Evolutionary conservation across 92 coral and sea anemone species (phyloP), one percentile per base, ranked within the genome.

Genomic region (Epizoanthus rinbou): DNA sequence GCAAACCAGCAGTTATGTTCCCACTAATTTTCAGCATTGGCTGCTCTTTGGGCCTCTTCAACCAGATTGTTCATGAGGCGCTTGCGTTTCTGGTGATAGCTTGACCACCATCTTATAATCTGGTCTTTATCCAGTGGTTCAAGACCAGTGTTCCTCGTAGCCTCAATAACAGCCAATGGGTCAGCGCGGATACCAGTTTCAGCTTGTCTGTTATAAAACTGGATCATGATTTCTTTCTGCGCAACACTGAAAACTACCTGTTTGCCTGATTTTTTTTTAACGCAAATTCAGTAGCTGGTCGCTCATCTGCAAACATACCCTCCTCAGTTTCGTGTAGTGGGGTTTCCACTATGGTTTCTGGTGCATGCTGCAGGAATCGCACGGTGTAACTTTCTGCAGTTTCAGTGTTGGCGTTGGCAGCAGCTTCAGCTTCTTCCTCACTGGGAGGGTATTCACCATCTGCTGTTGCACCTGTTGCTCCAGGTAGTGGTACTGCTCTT

Each of bases 211-310:
- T 69, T 69, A 6, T 41, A 69, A 17, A 71, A 71, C 13, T 71
- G 28, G 17, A 74, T 53, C 79, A 74, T 74, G 18, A 74, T 74
- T 56, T 74, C 79, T 57, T 53, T 74, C 17, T 74, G 79, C 64
- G 54, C 60, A 8, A 19, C 22, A 24, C 22, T 74, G 23, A 74
- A 74, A 22, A 23, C 50, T 8, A 74, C 65, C 16, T 43, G 14
- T n/a, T 74, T 74, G 39, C 39, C 39, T 2, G 39, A 35, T 35
- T 52, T 25, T 74, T 74, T 50, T 53, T 71, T 41, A 74, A 31
- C 28, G 79, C 79, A 22, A 43, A 74, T 45, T 56, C 57, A 19
- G 28, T 18, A 13, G 54, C 79, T 13, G 79, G 79, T 14, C 79
- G 57, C 23, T 15, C 13, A 56, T 31, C 65, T 15, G 37, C 33